Conservation (phyloP, 2,888 invertebrate genomes). For the Chrysina gloriosa region DNA sequence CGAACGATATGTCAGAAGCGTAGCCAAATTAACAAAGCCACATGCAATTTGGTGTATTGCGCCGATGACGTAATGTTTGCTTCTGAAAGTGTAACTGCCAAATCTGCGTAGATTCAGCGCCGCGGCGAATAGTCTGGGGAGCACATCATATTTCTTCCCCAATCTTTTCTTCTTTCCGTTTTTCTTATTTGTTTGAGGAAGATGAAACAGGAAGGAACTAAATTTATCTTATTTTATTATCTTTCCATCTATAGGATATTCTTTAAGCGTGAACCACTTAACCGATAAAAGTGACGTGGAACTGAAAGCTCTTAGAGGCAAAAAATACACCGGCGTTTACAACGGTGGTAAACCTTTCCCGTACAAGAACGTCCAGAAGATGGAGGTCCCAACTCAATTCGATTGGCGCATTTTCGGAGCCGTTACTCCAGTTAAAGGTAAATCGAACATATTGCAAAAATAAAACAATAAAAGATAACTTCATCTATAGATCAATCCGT, state of each 20-base stretch:
- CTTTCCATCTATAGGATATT: conserved; percentile 71
- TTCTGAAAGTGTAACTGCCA: too few relatives aligned
- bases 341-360: conserved; percentile 87
- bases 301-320: conserved; percentile 79
- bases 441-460: not conserved
- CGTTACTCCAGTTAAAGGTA: conserved; percentile 93
- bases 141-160: too few relatives aligned
- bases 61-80: too few relatives aligned
- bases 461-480: not conserved
- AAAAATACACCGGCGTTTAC: conserved; percentile 71
- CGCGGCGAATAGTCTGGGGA: too few relatives aligned
- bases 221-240: too few relatives aligned
- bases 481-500: conserved; percentile 86
- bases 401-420: conserved; percentile 95
- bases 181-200: too few relatives aligned
- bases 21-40: too few relatives aligned
- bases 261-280: conserved; percentile 86
- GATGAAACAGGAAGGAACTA: too few relatives aligned
- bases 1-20: too few relatives aligned
- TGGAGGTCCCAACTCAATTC: conserved; percentile 77
- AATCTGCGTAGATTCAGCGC: too few relatives aligned
- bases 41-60: too few relatives aligned
- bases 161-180: too few relatives aligned
- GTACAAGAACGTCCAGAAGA: conserved; percentile 68
- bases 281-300: conserved; percentile 86